phyloP scores from a whole-genome alignment of 2,113 vertebrate species.

The Anser brachyrhynchus region DNA sequence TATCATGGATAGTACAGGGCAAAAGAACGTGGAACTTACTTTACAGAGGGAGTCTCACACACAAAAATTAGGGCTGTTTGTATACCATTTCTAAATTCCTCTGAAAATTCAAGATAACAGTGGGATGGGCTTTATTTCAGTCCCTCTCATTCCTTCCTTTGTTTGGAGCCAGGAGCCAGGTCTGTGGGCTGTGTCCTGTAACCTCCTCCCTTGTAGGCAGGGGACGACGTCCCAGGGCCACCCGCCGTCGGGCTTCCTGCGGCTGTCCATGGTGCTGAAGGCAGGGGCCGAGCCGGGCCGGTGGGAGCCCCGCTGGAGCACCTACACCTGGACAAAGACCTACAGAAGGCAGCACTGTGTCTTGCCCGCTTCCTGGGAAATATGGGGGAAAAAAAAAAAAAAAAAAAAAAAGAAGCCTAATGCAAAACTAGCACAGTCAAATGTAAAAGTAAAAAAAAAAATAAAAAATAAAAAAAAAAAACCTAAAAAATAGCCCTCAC shows the following conservation, averaged over 20 bases:
- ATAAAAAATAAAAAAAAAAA: not conserved
- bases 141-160: not conserved
- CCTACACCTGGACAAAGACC: not conserved
- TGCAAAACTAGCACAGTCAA: not conserved
- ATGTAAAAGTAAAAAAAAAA: not conserved
- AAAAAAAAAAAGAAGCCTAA: not conserved
- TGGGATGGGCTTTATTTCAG: not conserved
- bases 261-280: conserved; percentile 37
- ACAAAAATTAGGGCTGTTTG: not conserved
- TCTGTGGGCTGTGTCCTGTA: not conserved
- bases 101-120: not conserved
- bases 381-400: not conserved
- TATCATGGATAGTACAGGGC: not conserved
- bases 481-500: not conserved
- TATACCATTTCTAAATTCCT: not conserved
- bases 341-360: not conserved
- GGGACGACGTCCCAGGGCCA: rapidly evolving
- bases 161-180: not conserved
- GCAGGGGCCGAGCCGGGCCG: rapidly evolving
- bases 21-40: not conserved
- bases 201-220: rapidly evolving
- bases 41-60: not conserved
- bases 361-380: not conserved
- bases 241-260: rapidly evolving
- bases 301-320: rapidly evolving